Evolutionary conservation across 2,888 invertebrate genomes (phyloP).

Genomic region (Trichogramma dendrolimi): DNA sequence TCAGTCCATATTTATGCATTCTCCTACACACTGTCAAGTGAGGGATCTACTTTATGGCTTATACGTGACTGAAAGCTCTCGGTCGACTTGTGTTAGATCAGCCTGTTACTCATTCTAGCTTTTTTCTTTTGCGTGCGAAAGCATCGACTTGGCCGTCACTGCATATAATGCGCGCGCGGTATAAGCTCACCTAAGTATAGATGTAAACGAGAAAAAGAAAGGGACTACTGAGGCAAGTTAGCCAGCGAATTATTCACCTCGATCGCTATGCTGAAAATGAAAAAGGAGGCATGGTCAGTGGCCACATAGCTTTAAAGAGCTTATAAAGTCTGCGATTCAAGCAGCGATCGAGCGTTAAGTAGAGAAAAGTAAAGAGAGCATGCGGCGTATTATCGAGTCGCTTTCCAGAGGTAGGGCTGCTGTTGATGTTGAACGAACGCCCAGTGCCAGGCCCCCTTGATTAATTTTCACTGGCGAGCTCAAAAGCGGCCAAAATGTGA

Average conservation of each 20-base stretch:
- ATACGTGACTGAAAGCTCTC: constrained; percentile 42
- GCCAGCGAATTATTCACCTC: too few species aligned
- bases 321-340: constrained; percentile 16
- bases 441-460: constrained; percentile 6
- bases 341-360: constrained; percentile 20
- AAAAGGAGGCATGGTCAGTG: constrained; percentile 2
- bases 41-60: constrained; percentile 45
- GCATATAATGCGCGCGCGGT: too few species aligned
- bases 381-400: neutral
- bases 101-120: too few species aligned
- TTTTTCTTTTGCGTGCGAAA: too few species aligned
- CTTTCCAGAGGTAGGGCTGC: neutral
- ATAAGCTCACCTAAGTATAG: too few species aligned
- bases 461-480: constrained; percentile 13
- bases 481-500: too few species aligned
- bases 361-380: constrained; percentile 4
- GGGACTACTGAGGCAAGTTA: too few species aligned
- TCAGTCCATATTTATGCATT: too few species aligned
- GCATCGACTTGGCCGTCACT: too few species aligned
- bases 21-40: neutral
- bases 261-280: neutral
- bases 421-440: neutral
- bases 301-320: constrained; percentile 16
- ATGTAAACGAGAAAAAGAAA: too few species aligned
- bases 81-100: neutral